Percentiles rank a stretch among this genome's conserved stretches.
phyloP scores from a whole-genome alignment of 2,797 vertebrate species.

The Mastacembelus armatus region DNA sequence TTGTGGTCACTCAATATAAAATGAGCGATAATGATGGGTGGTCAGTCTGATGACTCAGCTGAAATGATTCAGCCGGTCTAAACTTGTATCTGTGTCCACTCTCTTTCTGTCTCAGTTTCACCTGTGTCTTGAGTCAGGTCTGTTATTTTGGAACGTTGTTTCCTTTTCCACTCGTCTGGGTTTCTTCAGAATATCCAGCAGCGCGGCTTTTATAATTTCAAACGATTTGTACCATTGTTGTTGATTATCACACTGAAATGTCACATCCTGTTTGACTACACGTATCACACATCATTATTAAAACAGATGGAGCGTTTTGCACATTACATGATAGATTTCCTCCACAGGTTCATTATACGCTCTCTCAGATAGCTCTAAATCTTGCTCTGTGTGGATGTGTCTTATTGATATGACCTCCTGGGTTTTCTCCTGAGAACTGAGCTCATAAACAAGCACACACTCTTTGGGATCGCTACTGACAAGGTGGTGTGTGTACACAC shows the following conservation, averaged over 20 bases:
- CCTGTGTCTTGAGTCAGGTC: not conserved
- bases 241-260: conserved; percentile 18
- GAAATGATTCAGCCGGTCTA: conserved; percentile 18
- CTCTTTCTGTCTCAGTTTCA: not conserved
- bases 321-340: conserved; percentile 27
- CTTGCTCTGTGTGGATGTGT: conserved; percentile 27
- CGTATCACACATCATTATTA: conserved; percentile 26
- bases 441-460: conserved; percentile 30
- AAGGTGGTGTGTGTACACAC: conserved; percentile 67
- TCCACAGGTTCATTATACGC: conserved; percentile 14
- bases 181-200: conserved; percentile 10
- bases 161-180: too few species aligned
- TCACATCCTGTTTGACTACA: conserved; percentile 8
- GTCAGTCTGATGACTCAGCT: conserved; percentile 26
- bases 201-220: conserved; percentile 13
- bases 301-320: conserved; percentile 20
- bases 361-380: conserved; percentile 44
- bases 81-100: conserved; percentile 9
- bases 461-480: conserved; percentile 50
- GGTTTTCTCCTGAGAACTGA: conserved; percentile 20
- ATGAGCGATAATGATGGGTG: conserved; percentile 19
- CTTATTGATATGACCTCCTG: conserved; percentile 51
- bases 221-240: not conserved
- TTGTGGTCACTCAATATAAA: not conserved
- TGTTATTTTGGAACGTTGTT: conserved; percentile 2